Evolutionary conservation across 2,113 vertebrate species (phyloP), one percentile per base, ranked within the genome.

Genomic region (Gymnarchus niloticus): DNA sequence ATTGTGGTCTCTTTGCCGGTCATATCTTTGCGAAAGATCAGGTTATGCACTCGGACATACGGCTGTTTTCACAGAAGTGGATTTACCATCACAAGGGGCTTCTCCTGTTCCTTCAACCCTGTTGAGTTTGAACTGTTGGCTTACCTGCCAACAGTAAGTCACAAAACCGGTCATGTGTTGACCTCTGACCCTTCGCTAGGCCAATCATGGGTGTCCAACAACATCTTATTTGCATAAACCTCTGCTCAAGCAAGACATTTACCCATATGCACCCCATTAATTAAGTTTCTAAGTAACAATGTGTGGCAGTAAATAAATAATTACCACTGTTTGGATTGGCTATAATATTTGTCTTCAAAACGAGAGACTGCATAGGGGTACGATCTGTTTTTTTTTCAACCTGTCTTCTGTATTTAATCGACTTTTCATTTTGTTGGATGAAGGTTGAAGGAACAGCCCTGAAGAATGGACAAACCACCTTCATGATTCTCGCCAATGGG

Each of bases 271-370:
- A 92, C 90, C 90, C 93, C 92, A 91, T 94, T 93, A 94, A 94
- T 95, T 94, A 94, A 94, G 94, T 93, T 93, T 93, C 91, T 93
- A 94, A 94, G 94, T 93, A 93, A 94, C 91, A 92, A 89, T 90
- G 92, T 90, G 92, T 91, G 90, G 92, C 89, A 91, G 93, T 94
- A 91, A 94, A 94, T 94, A 94, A 94, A 93, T 91, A 91, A 94
- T 90, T 90, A 81, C 86, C 93, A 94, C 94, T 91, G 94, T 94
- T 91, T 87, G 81, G 78, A 57, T 84, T 85, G 87, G 54, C 87
- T 81, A 59, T 86, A 86, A 86, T 86, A 83, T 82, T 82, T 86
- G 46, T 73, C 78, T 69, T 57, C 56, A 83, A 86, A 86, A 49
- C 56, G 61, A 41, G 54, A 14, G 76, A 25, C 41, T 49, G 23